Base-by-base conservation (phyloP, 1,140 invertebrate genomes). In the Heliconius nattereri region DNA sequence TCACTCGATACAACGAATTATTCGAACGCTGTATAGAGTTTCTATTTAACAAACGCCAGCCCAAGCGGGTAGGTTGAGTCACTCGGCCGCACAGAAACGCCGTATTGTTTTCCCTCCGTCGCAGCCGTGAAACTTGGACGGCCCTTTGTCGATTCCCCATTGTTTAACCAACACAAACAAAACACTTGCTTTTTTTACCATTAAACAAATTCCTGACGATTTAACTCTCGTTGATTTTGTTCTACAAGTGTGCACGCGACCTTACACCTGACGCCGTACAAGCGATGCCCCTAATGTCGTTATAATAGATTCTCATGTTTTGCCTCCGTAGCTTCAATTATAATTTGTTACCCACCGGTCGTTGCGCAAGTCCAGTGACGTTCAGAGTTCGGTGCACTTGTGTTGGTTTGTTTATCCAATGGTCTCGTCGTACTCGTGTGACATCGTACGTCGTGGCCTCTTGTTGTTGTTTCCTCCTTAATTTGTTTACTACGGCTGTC, bases 281-380 rank as follows among this genome's bases (percentile, higher is more conserved):
- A 54, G 29, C 29, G 70, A n/a, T 72, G 40, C 19, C 45, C 45
- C 84, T 89, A 89, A 91, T 90, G 83, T 85, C 85, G 85, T 85
- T 89, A 87, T 88, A 88, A 90, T 87, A 85, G 87, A 86, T 86
- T 86, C 85, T 86, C 80, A 87, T 85, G 85, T 88, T 92, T 89
- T 85, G 83, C 88, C 84, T 91, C 87, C 88, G 88, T 91, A 86
- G 87, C 83, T 81, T 90, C 90, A 89, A 92, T 90, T 91, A 89
- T 66, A 26, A 66, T 89, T 86, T 87, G 87, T 92, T 91, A 88
- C 87, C 88, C 87, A 86, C 85, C 84, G 84, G 76, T 72, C 78
- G 82, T 82, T 91, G 89, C 90, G 87, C 87, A 91, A 91, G 85
- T 85, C 75, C 89, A 66, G 45, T 75, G 54, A 54, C 71, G 86